Evolutionary conservation across 2,888 invertebrate genomes (phyloP).

Genomic region (Podabrus alpinus): DNA sequence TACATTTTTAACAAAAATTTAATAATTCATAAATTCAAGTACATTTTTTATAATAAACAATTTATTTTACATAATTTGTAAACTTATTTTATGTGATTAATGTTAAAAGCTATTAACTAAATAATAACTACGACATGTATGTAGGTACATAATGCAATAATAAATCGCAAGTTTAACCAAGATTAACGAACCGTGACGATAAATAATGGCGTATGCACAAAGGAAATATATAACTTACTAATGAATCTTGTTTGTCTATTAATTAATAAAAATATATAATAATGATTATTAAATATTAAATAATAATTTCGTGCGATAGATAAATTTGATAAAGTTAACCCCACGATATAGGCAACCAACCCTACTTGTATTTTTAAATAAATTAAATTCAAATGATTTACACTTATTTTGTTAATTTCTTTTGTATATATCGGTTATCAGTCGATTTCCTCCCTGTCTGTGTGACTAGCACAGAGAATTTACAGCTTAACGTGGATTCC

Average conservation of each 20-base stretch:
- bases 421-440: too few species aligned
- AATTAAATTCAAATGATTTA: too few species aligned
- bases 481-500: too few species aligned
- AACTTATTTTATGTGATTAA: background rate
- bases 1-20: background rate
- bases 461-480: too few species aligned
- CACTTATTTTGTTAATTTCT: too few species aligned
- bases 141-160: background rate
- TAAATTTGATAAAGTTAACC: too few species aligned
- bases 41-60: background rate
- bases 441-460: too few species aligned
- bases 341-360: background rate
- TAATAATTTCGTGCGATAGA: too few species aligned
- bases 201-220: background rate
- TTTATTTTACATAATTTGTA: background rate
- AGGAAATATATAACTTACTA: background rate
- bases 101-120: background rate
- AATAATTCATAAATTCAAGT: background rate
- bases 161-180: background rate
- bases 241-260: background rate
- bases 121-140: background rate
- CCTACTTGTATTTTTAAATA: background rate
- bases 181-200: background rate
- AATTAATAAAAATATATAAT: too few species aligned
- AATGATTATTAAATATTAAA: too few species aligned